A percentile compares a stretch with the other conserved stretches of the same genome.
Evolutionary conservation across 2,797 vertebrate genomes (phyloP).

Genomic region (Danio jaintianensis): DNA sequence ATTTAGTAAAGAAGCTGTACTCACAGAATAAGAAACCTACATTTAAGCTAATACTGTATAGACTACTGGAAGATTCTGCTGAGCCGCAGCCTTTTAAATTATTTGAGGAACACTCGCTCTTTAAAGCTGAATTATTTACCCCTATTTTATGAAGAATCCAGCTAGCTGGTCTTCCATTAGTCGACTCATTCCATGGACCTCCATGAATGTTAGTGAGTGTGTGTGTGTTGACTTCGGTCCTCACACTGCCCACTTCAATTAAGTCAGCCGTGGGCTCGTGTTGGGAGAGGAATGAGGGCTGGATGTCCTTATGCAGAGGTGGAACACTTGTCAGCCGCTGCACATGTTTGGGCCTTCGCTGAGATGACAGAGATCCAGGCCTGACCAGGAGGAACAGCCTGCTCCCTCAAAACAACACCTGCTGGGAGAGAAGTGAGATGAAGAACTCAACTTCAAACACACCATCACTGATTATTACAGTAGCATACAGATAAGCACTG

Average conservation of each 20-base stretch:
- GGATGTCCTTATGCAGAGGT: constrained; percentile 46
- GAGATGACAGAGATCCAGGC: constrained; percentile 37
- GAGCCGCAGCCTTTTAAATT: constrained; percentile 73
- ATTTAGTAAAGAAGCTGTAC: constrained; percentile 51
- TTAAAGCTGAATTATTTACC: constrained; percentile 82
- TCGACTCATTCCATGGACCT: constrained; percentile 64
- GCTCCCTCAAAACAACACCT: constrained; percentile 35
- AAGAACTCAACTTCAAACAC: not conserved
- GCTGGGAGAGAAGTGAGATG: constrained; percentile 23
- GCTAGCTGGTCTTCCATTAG: constrained; percentile 78
- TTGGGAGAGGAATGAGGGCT: constrained; percentile 51
- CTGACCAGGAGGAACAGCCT: constrained; percentile 25
- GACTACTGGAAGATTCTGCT: constrained; percentile 44
- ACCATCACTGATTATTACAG: not conserved
- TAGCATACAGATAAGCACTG: not conserved
- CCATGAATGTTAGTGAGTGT: constrained; percentile 44
- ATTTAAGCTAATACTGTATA: constrained; percentile 54
- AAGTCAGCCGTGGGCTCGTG: constrained; percentile 69
- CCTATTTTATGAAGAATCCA: constrained; percentile 73
- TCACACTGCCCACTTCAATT: constrained; percentile 75
- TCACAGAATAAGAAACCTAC: constrained; percentile 54
- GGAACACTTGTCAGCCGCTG: constrained; percentile 32
- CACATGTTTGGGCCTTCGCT: constrained; percentile 47
- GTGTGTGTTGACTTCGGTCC: constrained; percentile 61
- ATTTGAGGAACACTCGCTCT: constrained; percentile 74